Evolutionary conservation across 2,797 vertebrate genomes (phyloP).

Genomic region (Brachyrhaphis roseni): DNA sequence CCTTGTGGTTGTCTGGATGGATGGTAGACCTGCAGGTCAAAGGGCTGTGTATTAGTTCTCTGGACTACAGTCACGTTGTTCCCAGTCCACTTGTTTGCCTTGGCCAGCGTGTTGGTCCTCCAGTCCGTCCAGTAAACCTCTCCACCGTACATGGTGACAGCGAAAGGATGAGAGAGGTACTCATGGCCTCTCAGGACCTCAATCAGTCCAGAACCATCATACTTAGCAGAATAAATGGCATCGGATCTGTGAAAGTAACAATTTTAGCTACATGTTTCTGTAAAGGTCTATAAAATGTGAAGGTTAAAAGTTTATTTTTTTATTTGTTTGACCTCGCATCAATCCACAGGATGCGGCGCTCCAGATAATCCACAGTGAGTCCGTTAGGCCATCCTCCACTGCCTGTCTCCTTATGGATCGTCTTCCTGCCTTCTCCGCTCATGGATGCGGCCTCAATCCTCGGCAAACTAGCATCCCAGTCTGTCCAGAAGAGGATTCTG

Average conservation of each 20-base stretch:
- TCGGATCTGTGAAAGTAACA: conserved; percentile 83
- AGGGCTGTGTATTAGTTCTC: conserved; percentile 95
- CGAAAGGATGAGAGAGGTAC: conserved; percentile 95
- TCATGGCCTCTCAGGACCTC: conserved; percentile 95
- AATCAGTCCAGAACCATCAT: conserved; percentile 91
- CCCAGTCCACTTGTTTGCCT: conserved; percentile 97
- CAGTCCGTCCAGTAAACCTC: conserved; percentile 98
- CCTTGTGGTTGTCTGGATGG: conserved; percentile 93
- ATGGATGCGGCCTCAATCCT: conserved; percentile 96
- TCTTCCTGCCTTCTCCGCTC: conserved; percentile 93
- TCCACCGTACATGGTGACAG: conserved; percentile 93
- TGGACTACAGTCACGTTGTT: conserved; percentile 96
- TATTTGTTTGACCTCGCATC: conserved; percentile 88
- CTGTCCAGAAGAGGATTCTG: conserved; percentile 98
- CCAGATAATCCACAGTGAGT: conserved; percentile 95
- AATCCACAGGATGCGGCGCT: conserved; percentile 95
- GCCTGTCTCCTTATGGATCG: conserved; percentile 96
- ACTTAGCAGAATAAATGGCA: conserved; percentile 95
- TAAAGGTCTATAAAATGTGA: neutral
- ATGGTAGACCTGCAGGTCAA: conserved; percentile 96
- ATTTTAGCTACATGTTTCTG: neutral
- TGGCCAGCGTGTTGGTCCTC: conserved; percentile 94
- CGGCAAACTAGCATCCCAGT: conserved; percentile 97
- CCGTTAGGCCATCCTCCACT: conserved; percentile 97
- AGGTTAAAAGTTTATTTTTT: neutral